Percentiles rank a stretch among this genome's conserved stretches.
These are phyloP conservation scores for Heliothis peltigera DNA, from an alignment of 2,888 invertebrate genomes.

Conservation along the genomic window DNA sequence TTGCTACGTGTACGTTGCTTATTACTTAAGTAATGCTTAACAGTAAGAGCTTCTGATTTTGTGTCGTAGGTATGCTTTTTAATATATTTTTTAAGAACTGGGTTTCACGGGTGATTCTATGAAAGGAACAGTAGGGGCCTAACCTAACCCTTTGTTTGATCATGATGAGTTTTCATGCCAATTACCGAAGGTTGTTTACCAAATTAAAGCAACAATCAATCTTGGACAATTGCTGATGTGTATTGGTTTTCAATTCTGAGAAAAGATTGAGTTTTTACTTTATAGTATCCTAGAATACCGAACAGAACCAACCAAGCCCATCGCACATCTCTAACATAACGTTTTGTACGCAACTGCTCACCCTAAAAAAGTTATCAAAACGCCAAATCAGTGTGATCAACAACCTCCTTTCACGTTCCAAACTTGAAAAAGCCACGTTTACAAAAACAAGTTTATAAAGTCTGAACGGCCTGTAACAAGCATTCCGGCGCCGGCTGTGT, in stretches of 20 bases:
- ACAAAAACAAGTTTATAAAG: slow-evolving; percentile 48
- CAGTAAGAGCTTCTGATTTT: slow-evolving; percentile 26
- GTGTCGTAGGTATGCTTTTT: background rate
- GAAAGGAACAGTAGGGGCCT: no score
- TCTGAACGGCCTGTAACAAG: slow-evolving; percentile 39
- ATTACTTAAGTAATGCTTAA: slow-evolving; percentile 29
- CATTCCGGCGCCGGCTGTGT: slow-evolving; percentile 36
- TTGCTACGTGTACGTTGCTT: slow-evolving; percentile 39
- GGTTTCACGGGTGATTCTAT: no score
- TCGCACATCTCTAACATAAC: background rate
- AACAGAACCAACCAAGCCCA: background rate
- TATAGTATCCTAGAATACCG: background rate
- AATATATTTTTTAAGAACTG: no score
- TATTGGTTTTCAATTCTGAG: no score
- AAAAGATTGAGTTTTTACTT: no score
- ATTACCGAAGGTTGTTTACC: no score
- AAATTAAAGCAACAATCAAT: no score
- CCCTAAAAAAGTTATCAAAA: background rate
- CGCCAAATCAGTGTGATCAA: background rate
- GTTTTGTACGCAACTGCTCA: background rate
- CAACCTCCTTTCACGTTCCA: background rate
- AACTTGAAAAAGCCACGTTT: slow-evolving; percentile 19
- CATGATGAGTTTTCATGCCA: no score
- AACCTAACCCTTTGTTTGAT: no score
- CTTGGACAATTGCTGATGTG: no score